Evolutionary conservation across 2,888 invertebrate genomes (phyloP), one percentile per base, ranked within the genome.

Genomic region (Acanthacorydalis orientalis): DNA sequence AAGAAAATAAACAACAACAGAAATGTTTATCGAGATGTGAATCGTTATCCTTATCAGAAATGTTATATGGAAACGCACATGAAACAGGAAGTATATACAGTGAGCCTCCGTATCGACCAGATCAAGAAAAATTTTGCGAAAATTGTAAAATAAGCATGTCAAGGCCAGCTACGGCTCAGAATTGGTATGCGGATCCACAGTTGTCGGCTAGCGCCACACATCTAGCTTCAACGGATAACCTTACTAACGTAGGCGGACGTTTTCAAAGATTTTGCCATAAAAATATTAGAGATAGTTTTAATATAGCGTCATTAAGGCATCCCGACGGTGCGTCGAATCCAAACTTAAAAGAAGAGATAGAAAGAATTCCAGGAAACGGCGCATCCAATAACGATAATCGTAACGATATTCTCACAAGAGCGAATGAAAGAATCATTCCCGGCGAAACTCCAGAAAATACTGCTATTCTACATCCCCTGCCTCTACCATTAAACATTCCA

Each of bases 281-380:
- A 64, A 58, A 75, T 59, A 59, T 73, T 57, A 54, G 71, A 64
- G 69, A 70, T 63, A 53, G 53, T 12, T 68, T 64, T 55, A 70
- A 67, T 53, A 64, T 73, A 51, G 83, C 86, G 34, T 80, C 82
- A 50, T 64, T 90, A 46, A 74, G 89, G 52, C 87, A 89, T 68
- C 91, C 91, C 6, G 92, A 92, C 58, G 91, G 91, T 43, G 90
- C 92, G 45, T 92, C 91, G 23, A 91, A 92, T 72, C 91, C 91
- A 14, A 89, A 90, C 68, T 71, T 92, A 57, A 74, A 78, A 48
- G 83, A 82, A 62, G 79, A 78, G 63, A 63, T 65, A 47, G 73
- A 71, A 55, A 70, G 77, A 57, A 63, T 75, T 53, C 76, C 78
- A 1, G 78, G 77, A 11, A 78, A 73, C 51, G 78, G 77, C 6